Evolutionary conservation across 2,113 vertebrate species (phyloP), one percentile per base, ranked within the genome.

Genomic region (Asarcornis scutulata): DNA sequence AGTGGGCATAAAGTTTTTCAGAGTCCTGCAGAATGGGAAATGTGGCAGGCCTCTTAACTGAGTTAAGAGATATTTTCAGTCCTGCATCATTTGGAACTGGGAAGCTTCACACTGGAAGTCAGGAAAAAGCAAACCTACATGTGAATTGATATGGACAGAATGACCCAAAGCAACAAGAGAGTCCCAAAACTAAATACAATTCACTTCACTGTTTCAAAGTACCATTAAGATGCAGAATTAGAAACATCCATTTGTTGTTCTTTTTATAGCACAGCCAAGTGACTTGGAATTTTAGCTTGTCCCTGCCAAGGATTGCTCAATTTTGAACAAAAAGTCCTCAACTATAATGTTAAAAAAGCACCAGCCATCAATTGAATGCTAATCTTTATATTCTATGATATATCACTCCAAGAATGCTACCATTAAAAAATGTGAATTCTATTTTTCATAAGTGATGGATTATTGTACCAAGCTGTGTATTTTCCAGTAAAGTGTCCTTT

Each of bases 401-500:
- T 90, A 97, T 97, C 81, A 66, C 94, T 89, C 96, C 97, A 98
- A 97, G 97, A 98, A 98, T 98, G 93, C 88, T 98, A 96, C 96
- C 94, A 97, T 97, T 98, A 97, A 97, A 97, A 97, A 97, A 98
- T 96, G 96, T 96, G 96, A 97, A 97, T 98, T 98, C 95, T 97
- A 96, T 97, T 98, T 98, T 98, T 98, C 96, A 97, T 97, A 98
- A 98, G 97, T 98, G 98, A 98, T 98, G 98, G 97, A 98, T 98
- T 98, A 98, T 98, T 96, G 93, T 98, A 98, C 95, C 97, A 97
- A 96, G 97, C 95, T 96, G 95, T 97, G 97, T 96, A 97, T 98
- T 98, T 98, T 98, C 98, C 98, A 98, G 98, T 98, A 98, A 98
- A 98, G 95, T 97, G 97, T 98, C 97, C 96, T 98, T 98, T 98